Evolutionary conservation across 2,797 vertebrate genomes (phyloP).

Genomic region (Neosilurus mollespiculum): DNA sequence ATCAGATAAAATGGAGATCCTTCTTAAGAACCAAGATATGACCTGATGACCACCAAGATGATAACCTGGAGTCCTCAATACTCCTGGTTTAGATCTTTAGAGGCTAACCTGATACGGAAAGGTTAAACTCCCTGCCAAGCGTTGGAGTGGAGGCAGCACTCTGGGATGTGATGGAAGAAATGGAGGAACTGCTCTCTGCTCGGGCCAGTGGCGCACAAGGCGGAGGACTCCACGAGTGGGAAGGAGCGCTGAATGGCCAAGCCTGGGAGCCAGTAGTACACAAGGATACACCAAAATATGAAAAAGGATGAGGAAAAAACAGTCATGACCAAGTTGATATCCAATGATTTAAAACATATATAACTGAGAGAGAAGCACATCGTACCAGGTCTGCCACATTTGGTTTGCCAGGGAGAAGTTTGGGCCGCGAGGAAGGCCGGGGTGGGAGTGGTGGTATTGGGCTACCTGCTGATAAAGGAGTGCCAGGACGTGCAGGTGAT

Average conservation of each 20-base stretch:
- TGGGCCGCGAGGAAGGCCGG: constrained; percentile 88
- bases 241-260: constrained; percentile 91
- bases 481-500: constrained; percentile 87
- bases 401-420: constrained; percentile 90
- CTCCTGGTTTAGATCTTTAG: not conserved
- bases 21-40: not conserved
- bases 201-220: constrained; percentile 92
- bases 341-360: not conserved
- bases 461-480: constrained; percentile 81
- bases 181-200: constrained; percentile 96
- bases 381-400: constrained; percentile 85
- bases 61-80: not conserved
- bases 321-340: not conserved
- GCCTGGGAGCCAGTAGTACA: constrained; percentile 72
- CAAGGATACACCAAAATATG: not conserved
- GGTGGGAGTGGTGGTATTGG: constrained; percentile 89
- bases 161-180: constrained; percentile 92
- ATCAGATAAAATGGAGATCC: not conserved
- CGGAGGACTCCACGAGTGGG: constrained; percentile 91
- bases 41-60: not conserved
- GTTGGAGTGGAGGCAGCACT: constrained; percentile 97
- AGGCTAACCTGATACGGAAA: constrained; percentile 71
- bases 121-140: constrained; percentile 80
- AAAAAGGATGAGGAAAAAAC: too few species aligned
- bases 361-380: constrained; percentile 17